A percentile compares a stretch with the other conserved stretches of the same genome.
These are phyloP conservation scores for Ostrea denselamellosa DNA, from an alignment of 1,140 invertebrate genomes.

Conservation along the genomic window DNA sequence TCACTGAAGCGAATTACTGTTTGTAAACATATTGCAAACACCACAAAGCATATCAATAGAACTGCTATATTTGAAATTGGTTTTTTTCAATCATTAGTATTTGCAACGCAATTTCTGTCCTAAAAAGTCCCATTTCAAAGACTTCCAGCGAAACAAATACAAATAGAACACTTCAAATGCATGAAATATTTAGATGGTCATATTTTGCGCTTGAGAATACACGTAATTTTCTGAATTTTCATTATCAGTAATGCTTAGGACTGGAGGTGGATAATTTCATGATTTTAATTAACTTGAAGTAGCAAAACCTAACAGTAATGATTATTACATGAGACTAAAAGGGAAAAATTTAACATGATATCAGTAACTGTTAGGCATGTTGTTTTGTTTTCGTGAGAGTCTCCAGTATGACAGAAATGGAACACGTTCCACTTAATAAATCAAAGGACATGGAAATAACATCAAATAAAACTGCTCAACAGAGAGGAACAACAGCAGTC, in stretches of 20 bases:
- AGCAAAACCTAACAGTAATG: slow-evolving; percentile 7
- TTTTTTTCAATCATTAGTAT: too few species aligned
- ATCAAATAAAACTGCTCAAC: not conserved
- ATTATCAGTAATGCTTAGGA: not conserved
- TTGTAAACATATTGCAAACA: too few species aligned
- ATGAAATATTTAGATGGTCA: slow-evolving; percentile 11
- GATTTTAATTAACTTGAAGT: slow-evolving; percentile 17
- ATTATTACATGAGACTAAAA: not conserved
- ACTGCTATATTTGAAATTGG: too few species aligned
- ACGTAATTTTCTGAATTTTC: not conserved
- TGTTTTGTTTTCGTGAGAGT: not conserved
- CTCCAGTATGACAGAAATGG: not conserved
- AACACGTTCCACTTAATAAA: slow-evolving; percentile 11
- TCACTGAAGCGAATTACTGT: too few species aligned
- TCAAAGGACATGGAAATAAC: not conserved
- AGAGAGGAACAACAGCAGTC: not conserved
- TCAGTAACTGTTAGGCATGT: not conserved
- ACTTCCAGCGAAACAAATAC: not conserved
- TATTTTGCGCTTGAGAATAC: not conserved
- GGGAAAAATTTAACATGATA: not conserved
- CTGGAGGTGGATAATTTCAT: not conserved
- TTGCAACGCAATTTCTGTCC: too few species aligned
- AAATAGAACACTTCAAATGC: not conserved
- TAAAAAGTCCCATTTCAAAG: not conserved
- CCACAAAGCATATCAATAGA: too few species aligned